phyloP scores from a whole-genome alignment of 1,140 invertebrate species.

The Aphaenogaster floridana region DNA sequence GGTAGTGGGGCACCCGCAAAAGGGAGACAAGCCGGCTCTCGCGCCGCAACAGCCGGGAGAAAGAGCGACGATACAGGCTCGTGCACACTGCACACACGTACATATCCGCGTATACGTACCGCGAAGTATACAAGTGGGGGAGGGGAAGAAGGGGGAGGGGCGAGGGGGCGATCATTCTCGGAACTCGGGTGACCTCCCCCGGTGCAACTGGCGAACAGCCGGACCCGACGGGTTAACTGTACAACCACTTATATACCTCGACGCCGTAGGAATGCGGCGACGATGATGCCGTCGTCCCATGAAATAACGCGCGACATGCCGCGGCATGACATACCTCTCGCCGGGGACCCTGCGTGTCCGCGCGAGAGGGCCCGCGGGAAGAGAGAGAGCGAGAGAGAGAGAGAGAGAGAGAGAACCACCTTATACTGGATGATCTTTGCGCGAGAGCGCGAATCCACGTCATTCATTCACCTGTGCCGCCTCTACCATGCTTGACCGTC shows the following conservation, averaged over 20 bases:
- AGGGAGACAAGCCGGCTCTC: constrained; percentile 30
- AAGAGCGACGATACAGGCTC: constrained; percentile 23
- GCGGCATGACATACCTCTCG: constrained; percentile 69
- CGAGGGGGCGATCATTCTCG: constrained; percentile 74
- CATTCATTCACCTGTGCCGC: constrained; percentile 80
- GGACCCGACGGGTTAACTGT: constrained; percentile 82
- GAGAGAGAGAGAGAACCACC: constrained; percentile 5
- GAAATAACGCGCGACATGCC: constrained; percentile 75
- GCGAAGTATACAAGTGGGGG: constrained; percentile 1
- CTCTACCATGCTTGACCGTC: constrained; percentile 41
- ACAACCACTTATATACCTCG: constrained; percentile 81
- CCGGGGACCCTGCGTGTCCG: constrained; percentile 47
- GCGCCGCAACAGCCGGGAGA: background rate
- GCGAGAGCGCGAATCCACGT: constrained; percentile 73
- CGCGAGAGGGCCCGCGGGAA: constrained; percentile 43
- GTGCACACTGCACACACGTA: too few relatives aligned
- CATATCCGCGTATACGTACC: background rate
- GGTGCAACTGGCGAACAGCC: constrained; percentile 76
- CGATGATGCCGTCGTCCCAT: constrained; percentile 72
- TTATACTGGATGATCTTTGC: constrained; percentile 26
- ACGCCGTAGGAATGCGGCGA: constrained; percentile 79
- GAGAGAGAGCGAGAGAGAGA: background rate
- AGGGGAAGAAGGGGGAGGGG: constrained; percentile 45
- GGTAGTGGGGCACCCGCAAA: constrained; percentile 32
- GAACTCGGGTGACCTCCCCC: constrained; percentile 81